These are phyloP conservation scores for Phenganax subtilis DNA, from an alignment of 92 coral and sea anemone species.

Conservation along the genomic window DNA sequence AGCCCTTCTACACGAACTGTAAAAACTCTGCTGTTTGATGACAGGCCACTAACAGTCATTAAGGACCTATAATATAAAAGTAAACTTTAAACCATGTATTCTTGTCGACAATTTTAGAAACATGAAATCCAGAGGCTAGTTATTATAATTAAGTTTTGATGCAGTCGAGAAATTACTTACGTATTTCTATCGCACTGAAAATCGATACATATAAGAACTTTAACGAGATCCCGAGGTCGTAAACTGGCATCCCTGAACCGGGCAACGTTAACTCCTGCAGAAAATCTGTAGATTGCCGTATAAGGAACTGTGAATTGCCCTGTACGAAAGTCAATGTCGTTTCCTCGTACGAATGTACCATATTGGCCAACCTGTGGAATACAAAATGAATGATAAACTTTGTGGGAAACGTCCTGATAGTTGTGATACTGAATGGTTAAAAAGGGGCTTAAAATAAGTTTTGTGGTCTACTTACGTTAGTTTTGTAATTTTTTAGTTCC, in stretches of 20 bases:
- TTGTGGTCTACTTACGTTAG: constrained; percentile 59
- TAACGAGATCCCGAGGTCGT: constrained; percentile 93
- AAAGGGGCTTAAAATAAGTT: neutral
- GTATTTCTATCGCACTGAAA: constrained; percentile 85
- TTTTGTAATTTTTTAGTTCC: constrained; percentile 75
- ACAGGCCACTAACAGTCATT: constrained; percentile 74
- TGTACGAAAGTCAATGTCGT: constrained; percentile 64
- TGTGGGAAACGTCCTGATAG: neutral
- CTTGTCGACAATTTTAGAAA: neutral
- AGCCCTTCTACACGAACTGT: constrained; percentile 78
- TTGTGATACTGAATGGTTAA: neutral
- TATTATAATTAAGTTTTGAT: too few relatives aligned
- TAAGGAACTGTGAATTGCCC: constrained; percentile 82
- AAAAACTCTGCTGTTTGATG: constrained; percentile 81
- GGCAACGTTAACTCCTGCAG: constrained; percentile 63
- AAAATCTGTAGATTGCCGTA: constrained; percentile 81
- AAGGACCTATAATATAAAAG: constrained; percentile 57
- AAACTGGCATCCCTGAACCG: constrained; percentile 86
- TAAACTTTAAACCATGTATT: neutral
- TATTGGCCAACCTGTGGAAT: constrained; percentile 64
- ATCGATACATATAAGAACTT: constrained; percentile 84
- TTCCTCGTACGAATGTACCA: constrained; percentile 95
- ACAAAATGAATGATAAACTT: neutral
- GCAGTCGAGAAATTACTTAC: constrained; percentile 49
- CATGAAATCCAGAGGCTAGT: too few relatives aligned